Base-by-base conservation (phyloP, 2,113 vertebrate genomes). In the Propithecus coquereli region DNA sequence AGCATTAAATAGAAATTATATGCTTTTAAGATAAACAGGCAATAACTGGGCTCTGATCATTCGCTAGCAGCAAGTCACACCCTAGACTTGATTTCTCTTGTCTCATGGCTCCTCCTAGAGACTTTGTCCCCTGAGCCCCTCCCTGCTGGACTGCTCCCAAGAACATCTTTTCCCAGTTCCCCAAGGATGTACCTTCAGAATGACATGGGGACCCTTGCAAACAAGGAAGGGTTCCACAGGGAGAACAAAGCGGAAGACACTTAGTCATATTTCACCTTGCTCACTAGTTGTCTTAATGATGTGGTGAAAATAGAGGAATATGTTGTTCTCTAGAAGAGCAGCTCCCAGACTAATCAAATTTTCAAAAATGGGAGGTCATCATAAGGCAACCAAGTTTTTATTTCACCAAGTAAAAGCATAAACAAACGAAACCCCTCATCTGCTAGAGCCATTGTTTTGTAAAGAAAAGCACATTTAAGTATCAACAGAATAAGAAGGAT, bases 141-240 rank as follows among this genome's bases (percentile, higher is more conserved):
- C 32, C 63, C 89, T 74, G 45, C 84, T 97, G 96, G 95, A 86
- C 52, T 47, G 70, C 34, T 98, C 94, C 97, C 97, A 96, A 90
- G 87, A 96, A 93, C 87, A 85, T 77, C 93, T 91, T 94, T 92
- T 37, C 87, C 77, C 95, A 84, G 6, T 79, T 65, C 97, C 73
- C 97, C 34, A 50, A 89, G 89, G 96, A 90, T 18, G 23, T 81
- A 65, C 89, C 90, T 96, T 96, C 95, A 79, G 66, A 94, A 80
- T 84, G 95, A 90, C 95, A 93, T 10, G 43, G 71, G 76, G 94
- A 92, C 95, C 96, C 94, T 93, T 57, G 87, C 74, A 96, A 97
- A 95, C 93, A 94, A 96, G 52, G 66, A 37, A 84, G 37, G 70
- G 5, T 27, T 61, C 96, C 76, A 3, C 10, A 50, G 93, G 96